Conservation (phyloP, 2,113 vertebrate species). For the Mugil cephalus region DNA sequence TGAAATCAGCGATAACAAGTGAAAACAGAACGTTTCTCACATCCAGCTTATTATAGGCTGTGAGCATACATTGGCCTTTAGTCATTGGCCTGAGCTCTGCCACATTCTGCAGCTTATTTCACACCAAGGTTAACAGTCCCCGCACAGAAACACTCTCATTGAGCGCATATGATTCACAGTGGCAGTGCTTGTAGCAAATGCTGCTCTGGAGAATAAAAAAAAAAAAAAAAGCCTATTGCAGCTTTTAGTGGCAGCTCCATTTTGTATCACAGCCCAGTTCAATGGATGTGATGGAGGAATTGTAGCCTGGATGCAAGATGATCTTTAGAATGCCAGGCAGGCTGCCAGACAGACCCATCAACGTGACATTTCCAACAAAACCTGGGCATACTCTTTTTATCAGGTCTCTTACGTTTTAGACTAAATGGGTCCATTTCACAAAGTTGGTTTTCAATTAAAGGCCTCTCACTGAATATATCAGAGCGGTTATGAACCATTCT, state of each 20-base stretch:
- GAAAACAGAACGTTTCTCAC: constrained; percentile 30
- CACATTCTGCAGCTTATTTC: constrained; percentile 30
- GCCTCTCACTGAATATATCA: neutral
- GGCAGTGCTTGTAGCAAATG: constrained; percentile 1
- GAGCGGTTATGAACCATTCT: neutral
- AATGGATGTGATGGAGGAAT: constrained; percentile 27
- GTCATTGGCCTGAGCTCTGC: constrained; percentile 7
- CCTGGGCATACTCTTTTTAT: neutral
- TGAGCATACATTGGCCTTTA: constrained; percentile 17
- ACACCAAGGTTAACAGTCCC: constrained; percentile 31
- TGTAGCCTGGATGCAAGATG: constrained; percentile 8
- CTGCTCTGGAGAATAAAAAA: neutral
- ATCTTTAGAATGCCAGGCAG: constrained; percentile 5
- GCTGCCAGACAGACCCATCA: constrained; percentile 8
- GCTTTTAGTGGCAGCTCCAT: constrained; percentile 21
- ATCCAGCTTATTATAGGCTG: constrained; percentile 20
- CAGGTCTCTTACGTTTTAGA: neutral
- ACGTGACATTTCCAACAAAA: constrained; percentile 7
- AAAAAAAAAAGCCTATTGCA: constrained; percentile 8
- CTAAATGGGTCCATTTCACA: neutral
- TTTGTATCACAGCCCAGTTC: constrained; percentile 22
- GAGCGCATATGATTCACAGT: constrained; percentile 36
- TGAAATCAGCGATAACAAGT: neutral
- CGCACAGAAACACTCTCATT: neutral
- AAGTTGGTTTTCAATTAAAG: neutral